Conservation (phyloP, 2,888 invertebrate species). For the Trisateles emortualis region DNA sequence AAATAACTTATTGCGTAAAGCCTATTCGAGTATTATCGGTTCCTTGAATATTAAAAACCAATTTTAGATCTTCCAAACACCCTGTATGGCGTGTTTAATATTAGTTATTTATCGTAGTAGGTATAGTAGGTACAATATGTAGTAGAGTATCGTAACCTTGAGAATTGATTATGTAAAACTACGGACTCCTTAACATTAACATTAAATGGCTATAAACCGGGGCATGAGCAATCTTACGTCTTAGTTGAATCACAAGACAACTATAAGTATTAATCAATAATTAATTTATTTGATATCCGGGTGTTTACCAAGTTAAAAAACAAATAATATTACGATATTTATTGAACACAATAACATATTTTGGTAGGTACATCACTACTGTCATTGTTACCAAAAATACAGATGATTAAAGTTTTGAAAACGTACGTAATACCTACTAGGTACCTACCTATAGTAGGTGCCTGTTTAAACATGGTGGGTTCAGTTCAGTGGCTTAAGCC, state of each 20-base stretch:
- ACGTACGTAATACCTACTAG: too few relatives aligned
- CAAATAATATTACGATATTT: background rate
- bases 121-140: conserved; percentile 1
- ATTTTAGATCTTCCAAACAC: conserved; percentile 5
- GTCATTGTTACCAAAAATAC: too few relatives aligned
- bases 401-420: too few relatives aligned
- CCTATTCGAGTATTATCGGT: background rate
- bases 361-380: too few relatives aligned
- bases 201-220: conserved; percentile 17
- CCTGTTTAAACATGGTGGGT: too few relatives aligned
- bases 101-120: background rate
- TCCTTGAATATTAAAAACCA: background rate
- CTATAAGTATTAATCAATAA: background rate
- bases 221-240: conserved; percentile 20
- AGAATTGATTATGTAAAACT: conserved; percentile 23
- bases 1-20: conserved; percentile 2
- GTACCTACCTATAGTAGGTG: too few relatives aligned
- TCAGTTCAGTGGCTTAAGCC: too few relatives aligned
- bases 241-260: conserved; percentile 16
- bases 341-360: too few relatives aligned
- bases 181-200: conserved; percentile 26
- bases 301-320: background rate
- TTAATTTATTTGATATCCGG: conserved; percentile 5
- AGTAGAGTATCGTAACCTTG: conserved; percentile 17
- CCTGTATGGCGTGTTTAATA: conserved; percentile 8